Base-by-base conservation (phyloP, 2,888 invertebrate species). In the Lithophane semibrunnea region DNA sequence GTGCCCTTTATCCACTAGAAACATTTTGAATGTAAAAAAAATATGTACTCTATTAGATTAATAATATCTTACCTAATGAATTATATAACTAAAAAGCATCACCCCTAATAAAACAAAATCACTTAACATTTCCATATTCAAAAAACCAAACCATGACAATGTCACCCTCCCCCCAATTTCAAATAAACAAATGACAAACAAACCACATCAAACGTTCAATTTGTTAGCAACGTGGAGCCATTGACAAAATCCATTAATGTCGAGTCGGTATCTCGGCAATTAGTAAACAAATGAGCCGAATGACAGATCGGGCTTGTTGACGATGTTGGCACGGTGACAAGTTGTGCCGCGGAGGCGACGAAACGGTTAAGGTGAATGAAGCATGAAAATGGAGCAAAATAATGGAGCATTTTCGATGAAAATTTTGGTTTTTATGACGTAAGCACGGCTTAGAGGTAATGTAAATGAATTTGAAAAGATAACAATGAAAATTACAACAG, bases 201-300 rank as follows among this genome's bases (percentile, higher is more conserved):
- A 88, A 91, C 92, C 92, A 95, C 94, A 94, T 95, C 95, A 96
- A 95, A 95, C 93, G 93, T 82, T 88, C 88, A 91, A 92, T 90
- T 88, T 86, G 81, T 78, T 81, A 81, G 76, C 69, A 83, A 81
- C 85, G 77, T 87, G 91, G 91, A 92, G 90, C 90, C 95, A 96
- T 95, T 96, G 96, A 96, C 95, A 95, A 95, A 95, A 94, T 95
- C 96, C 96, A 96, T 96, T 96, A 96, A 96, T 93, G 92, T 94
- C 90, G 91, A 90, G 90, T 89, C 88, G 91, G 92, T 90, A 92
- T 93, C 92, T 88, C 89, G 90, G 91, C 94, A 94, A 96, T 96
- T 96, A 94, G 95, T 96, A 95, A 96, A 95, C 96, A 96, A 95
- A 96, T 95, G 95, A 95, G 93, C 85, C 94, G 91, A 94, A 91